Conservation (phyloP, 2,113 vertebrate species). For the Anarhynchus alexandrinus region DNA sequence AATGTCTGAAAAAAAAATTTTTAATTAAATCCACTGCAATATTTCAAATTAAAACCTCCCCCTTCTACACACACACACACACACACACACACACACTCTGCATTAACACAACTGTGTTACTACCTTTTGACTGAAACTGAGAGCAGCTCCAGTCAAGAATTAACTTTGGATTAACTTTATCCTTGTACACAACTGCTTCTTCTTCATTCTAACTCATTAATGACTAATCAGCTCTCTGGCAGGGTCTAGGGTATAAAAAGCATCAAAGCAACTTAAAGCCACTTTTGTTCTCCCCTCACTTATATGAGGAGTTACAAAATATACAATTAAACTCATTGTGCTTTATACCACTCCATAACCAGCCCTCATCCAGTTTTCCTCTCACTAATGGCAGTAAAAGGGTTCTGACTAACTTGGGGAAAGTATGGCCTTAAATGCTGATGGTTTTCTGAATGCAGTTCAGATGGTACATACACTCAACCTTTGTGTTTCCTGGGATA, state of each 20-base stretch:
- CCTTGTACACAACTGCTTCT: neutral
- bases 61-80: too few relatives aligned
- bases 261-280: conserved; percentile 1
- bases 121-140: neutral
- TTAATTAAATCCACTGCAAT: neutral
- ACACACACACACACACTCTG: neutral
- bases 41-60: neutral
- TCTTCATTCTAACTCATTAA: neutral
- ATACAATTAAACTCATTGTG: conserved; percentile 32
- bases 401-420: neutral
- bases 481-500: conserved; percentile 29
- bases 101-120: neutral
- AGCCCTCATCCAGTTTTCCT: neutral
- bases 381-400: neutral
- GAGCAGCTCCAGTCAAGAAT: neutral
- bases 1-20: neutral
- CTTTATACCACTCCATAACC: neutral
- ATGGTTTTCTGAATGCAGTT: conserved; percentile 1
- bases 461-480: conserved; percentile 5
- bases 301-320: neutral
- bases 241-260: neutral
- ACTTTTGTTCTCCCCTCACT: neutral
- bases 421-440: conserved; percentile 1
- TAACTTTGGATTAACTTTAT: neutral
- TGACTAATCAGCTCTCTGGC: neutral